Evolutionary conservation across 2,888 invertebrate species (phyloP).

Genomic region (Sarcophaga caerulescens): DNA sequence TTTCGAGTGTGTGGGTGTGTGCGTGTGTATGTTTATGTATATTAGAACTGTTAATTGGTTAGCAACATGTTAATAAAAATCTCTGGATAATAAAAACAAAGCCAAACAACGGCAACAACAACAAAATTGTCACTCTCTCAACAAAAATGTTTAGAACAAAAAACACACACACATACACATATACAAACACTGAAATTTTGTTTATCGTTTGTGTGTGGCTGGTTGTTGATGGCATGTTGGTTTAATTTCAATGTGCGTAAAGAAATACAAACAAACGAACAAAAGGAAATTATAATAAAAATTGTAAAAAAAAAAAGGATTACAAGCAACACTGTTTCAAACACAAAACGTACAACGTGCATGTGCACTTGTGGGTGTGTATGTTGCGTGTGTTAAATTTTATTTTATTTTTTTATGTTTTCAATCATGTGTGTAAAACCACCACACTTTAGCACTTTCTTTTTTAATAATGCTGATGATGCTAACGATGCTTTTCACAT

Average conservation of each 20-base stretch:
- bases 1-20: not conserved
- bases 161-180: not conserved
- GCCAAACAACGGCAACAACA: conserved; percentile 13
- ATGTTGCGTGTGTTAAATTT: not conserved
- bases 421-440: conserved; percentile 24
- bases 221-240: not conserved
- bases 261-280: not conserved
- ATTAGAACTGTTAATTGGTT: conserved; percentile 62
- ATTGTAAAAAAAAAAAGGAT: too few species aligned
- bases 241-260: not conserved
- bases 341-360: too few species aligned
- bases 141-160: not conserved
- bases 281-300: too few species aligned
- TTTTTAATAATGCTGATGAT: conserved; percentile 10
- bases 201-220: not conserved
- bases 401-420: conserved; percentile 1
- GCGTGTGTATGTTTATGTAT: conserved; percentile 3
- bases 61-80: conserved; percentile 66
- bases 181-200: conserved; percentile 26
- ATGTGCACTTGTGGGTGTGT: not conserved
- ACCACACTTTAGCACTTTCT: not conserved
- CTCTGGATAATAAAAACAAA: conserved; percentile 49
- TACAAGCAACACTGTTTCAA: too few species aligned
- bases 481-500: not conserved
- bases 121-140: conserved; percentile 23